These are phyloP conservation scores for Nibea albiflora DNA, from an alignment of 2,113 vertebrate species.

Conservation along the genomic window DNA sequence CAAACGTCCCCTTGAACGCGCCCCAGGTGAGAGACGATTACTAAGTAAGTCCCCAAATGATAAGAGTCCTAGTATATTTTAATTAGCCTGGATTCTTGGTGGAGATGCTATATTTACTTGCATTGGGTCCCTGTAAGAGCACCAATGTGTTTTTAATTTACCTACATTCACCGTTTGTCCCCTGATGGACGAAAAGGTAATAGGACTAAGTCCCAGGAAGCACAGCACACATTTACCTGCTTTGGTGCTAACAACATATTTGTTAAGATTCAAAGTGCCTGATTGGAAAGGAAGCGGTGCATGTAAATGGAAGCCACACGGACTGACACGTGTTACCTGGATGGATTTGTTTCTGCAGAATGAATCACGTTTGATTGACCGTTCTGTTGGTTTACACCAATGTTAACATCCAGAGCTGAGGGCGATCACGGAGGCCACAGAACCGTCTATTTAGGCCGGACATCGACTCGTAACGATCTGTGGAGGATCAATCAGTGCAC, in stretches of 20 bases:
- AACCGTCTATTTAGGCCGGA: no score
- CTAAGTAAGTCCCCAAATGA: slow-evolving; percentile 50
- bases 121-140: slow-evolving; percentile 27
- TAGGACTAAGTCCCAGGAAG: neutral
- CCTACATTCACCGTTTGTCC: slow-evolving; percentile 47
- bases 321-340: neutral
- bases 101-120: slow-evolving; percentile 65
- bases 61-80: slow-evolving; percentile 52
- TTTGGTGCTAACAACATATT: neutral
- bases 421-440: neutral
- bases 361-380: neutral
- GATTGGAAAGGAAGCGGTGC: neutral
- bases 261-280: neutral
- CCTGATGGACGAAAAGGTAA: slow-evolving; percentile 25
- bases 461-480: no score
- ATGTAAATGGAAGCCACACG: neutral
- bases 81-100: slow-evolving; percentile 70
- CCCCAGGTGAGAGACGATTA: slow-evolving; percentile 59
- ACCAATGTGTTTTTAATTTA: slow-evolving; percentile 61
- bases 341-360: slow-evolving; percentile 7
- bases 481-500: no score
- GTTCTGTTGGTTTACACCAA: neutral
- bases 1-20: slow-evolving; percentile 30
- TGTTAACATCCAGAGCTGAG: neutral
- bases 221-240: neutral